These are phyloP conservation scores for Heliconius sara DNA, from an alignment of 2,888 invertebrate species.

Conservation along the genomic window DNA sequence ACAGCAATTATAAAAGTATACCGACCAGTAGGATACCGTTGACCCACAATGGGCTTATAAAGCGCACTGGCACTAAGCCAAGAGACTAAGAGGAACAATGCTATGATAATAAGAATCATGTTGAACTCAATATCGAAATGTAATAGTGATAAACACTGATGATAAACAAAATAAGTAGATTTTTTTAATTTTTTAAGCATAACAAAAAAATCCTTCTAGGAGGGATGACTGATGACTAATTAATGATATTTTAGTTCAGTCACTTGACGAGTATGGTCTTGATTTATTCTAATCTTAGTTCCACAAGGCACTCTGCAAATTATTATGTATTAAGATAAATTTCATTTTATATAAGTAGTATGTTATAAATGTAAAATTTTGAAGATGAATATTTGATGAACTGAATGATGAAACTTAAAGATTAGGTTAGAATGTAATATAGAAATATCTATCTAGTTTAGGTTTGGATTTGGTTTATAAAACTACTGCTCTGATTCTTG, in stretches of 20 bases:
- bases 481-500: too few relatives aligned
- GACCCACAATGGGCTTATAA: neutral
- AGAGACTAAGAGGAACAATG: neutral
- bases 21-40: neutral
- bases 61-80: constrained; percentile 1
- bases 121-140: neutral
- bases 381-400: neutral
- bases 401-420: too few relatives aligned
- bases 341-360: neutral
- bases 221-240: too few relatives aligned
- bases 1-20: neutral
- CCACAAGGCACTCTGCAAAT: neutral
- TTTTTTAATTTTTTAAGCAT: too few relatives aligned
- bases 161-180: too few relatives aligned
- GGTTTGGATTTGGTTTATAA: too few relatives aligned
- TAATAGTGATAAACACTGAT: neutral
- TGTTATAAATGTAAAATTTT: neutral
- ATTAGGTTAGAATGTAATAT: too few relatives aligned
- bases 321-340: neutral
- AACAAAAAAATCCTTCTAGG: too few relatives aligned
- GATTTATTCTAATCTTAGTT: neutral
- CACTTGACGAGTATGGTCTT: too few relatives aligned
- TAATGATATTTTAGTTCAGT: too few relatives aligned
- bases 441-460: too few relatives aligned
- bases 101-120: neutral